A percentile compares a stretch with the other conserved stretches of the same genome.
Conservation (phyloP, 2,113 vertebrate genomes). For the Macaca fascicularis region T2T-MFA8v1.1 NC_088378.1:153548001-153548500, state of each 20-base stretch:
- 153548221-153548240: neutral
- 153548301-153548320: neutral
- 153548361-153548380: neutral
- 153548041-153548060: neutral
- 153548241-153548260: neutral
- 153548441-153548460: neutral
- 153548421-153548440: neutral
- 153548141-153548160: neutral
- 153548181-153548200: neutral
- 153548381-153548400: neutral
- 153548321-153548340: neutral
- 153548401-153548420: neutral
- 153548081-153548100: neutral
- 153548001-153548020: neutral
- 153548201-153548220: neutral
- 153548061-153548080: neutral
- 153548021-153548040: neutral
- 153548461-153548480: neutral
- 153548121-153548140: neutral
- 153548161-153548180: neutral
- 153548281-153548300: neutral
- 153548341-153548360: neutral
- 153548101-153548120: neutral
- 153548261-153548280: neutral
- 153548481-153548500: accelerated